phyloP scores from a whole-genome alignment of 2,797 vertebrate genomes.

The Pempheris klunzingeri region DNA sequence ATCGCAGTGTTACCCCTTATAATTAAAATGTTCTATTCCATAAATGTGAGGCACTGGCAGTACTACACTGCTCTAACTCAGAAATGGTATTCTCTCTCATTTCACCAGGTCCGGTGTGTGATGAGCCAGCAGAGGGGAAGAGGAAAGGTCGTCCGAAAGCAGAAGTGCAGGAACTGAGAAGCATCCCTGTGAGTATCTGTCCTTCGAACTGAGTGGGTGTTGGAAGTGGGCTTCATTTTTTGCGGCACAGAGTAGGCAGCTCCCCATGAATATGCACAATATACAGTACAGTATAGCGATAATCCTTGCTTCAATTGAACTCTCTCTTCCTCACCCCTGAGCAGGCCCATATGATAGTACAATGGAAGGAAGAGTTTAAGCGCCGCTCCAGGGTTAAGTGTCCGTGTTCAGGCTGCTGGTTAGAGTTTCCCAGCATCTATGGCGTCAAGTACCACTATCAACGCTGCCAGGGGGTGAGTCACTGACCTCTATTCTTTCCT shows the following conservation, averaged over 20 bases:
- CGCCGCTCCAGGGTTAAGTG: constrained; percentile 94
- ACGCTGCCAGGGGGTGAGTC: constrained; percentile 94
- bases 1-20: background rate
- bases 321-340: constrained; percentile 67
- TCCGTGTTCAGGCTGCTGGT: constrained; percentile 95
- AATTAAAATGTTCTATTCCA: constrained; percentile 8
- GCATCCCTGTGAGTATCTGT: constrained; percentile 92
- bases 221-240: constrained; percentile 58
- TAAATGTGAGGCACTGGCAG: constrained; percentile 13
- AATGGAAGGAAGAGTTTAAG: constrained; percentile 99
- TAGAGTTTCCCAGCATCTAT: constrained; percentile 98
- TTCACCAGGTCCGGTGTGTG: constrained; percentile 85
- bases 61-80: constrained; percentile 11
- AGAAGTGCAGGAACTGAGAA: constrained; percentile 92
- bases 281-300: constrained; percentile 45
- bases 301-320: constrained; percentile 51
- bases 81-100: constrained; percentile 30
- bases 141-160: constrained; percentile 94
- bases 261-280: constrained; percentile 57
- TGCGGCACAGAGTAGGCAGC: constrained; percentile 44
- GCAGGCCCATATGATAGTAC: constrained; percentile 93
- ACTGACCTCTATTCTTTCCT: constrained; percentile 66
- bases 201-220: constrained; percentile 55
- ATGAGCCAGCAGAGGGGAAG: constrained; percentile 90
- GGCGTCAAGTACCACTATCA: constrained; percentile 99